Base-by-base conservation (phyloP, 2,888 invertebrate species). In the Thelaira solivaga region DNA sequence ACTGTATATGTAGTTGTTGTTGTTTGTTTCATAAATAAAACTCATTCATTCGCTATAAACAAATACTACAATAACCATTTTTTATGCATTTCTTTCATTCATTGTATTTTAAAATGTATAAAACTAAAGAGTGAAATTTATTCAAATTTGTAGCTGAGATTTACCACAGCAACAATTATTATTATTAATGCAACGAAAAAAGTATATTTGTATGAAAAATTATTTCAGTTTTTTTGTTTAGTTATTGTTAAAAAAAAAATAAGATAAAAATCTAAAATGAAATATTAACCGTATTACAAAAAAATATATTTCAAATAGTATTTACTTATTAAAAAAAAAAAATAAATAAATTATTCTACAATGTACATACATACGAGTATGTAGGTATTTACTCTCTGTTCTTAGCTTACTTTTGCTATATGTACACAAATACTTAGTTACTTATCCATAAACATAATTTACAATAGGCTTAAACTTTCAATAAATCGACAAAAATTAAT, bases 401-500 rank as follows among this genome's bases (percentile, higher is more conserved):
- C 2, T 26, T 29, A 13, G 2, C 39, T 65, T 51, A 26, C 5
- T 31, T n/a, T 11, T 8, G 13, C 3, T 13, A 22, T 39, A 24
- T n/a, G 4, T 24, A n/a, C 6, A 2, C 20, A 20, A 8, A 16
- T 10, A 13, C 31, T 10, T 34, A n/a, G 3, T 18, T 16, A 26
- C n/a, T 26, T 49, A 18, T 11, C 4, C 18, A 36, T 39, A 18
- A 49, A 36, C 31, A 69, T 51, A 61, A 61, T 39, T 69, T 43
- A 41, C 29, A 22, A 20, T 39, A 47, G 53, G 53, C 61, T 67
- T 68, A 68, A 53, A 61, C 67, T 75, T 81, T 80, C 80, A 80
- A 80, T 81, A 80, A 77, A 80, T 81, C 73, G 57, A 34, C 65
- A 74, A 74, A 73, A 72, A 67, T 72, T 72, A 80, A 80, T 80